Evolutionary conservation across 2,797 vertebrate genomes (phyloP).

Genomic region (Borostomias antarcticus): DNA sequence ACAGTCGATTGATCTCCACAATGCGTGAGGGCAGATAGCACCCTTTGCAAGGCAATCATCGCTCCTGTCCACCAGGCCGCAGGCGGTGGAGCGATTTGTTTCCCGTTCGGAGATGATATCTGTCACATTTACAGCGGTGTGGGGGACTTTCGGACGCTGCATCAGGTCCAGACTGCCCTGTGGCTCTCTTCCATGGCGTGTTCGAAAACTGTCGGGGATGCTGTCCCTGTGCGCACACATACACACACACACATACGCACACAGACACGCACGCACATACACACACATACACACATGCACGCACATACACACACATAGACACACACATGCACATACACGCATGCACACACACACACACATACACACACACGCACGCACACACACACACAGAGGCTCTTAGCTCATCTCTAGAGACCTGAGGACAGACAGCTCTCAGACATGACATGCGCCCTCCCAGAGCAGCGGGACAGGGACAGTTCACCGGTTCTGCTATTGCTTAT

Average conservation of each 20-base stretch:
- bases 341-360: background rate
- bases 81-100: constrained; percentile 30
- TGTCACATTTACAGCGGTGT: constrained; percentile 26
- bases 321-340: background rate
- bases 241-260: background rate
- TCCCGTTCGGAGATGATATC: constrained; percentile 29
- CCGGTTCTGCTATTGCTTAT: background rate
- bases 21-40: constrained; percentile 18
- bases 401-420: background rate
- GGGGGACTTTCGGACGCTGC: background rate
- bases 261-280: background rate
- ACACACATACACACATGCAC: constrained; percentile 5
- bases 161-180: background rate
- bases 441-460: background rate
- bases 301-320: background rate
- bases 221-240: background rate
- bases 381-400: background rate
- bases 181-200: background rate
- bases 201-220: background rate
- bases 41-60: constrained; percentile 26
- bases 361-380: background rate
- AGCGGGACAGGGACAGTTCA: too few relatives aligned
- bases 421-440: background rate
- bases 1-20: constrained; percentile 29
- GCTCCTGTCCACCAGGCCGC: constrained; percentile 29